Evolutionary conservation across 2,888 invertebrate genomes (phyloP).

Genomic region (Yponomeuta malinellus): DNA sequence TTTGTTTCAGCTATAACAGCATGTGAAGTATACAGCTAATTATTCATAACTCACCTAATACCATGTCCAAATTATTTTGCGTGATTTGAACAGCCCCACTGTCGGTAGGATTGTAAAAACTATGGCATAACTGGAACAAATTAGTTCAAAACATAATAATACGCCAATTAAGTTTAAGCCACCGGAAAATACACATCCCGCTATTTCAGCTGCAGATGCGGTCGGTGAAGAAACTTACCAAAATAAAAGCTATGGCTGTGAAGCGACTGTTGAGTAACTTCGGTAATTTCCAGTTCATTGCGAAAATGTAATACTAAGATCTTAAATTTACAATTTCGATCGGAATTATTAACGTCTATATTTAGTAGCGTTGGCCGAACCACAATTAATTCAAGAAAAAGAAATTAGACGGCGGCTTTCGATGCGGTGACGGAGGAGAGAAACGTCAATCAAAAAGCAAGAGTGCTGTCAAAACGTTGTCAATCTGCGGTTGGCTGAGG

Average conservation of each 20-base stretch:
- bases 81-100: constrained; percentile 89
- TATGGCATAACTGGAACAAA: constrained; percentile 68
- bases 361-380: neutral
- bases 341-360: neutral
- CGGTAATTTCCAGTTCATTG: constrained; percentile 10
- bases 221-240: constrained; percentile 8
- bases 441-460: neutral
- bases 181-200: constrained; percentile 57
- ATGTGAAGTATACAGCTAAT: neutral
- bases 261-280: neutral
- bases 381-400: neutral
- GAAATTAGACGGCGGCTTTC: neutral
- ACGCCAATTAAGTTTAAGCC: constrained; percentile 47
- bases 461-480: neutral
- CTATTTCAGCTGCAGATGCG: constrained; percentile 12
- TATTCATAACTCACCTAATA: constrained; percentile 80
- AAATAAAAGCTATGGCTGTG: constrained; percentile 6
- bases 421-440: neutral
- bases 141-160: constrained; percentile 37
- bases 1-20: too few species aligned
- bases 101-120: constrained; percentile 85
- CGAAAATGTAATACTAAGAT: neutral
- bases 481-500: constrained; percentile 3
- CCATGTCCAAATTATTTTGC: constrained; percentile 87
- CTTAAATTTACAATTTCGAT: neutral